Evolutionary conservation across 2,113 vertebrate genomes (phyloP).

Genomic region (Tupaia tana): DNA sequence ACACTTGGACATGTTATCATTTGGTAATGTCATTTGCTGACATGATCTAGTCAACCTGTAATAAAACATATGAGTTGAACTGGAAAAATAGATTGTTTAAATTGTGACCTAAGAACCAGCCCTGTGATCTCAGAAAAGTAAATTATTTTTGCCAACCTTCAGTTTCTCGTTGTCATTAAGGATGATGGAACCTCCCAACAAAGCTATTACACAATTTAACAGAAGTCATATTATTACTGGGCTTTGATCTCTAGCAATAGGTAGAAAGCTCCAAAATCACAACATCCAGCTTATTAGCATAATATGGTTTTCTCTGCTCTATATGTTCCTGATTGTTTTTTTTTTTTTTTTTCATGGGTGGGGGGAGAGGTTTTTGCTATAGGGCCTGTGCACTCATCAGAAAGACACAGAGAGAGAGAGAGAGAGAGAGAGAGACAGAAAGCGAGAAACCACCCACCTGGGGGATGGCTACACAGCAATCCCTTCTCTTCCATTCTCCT

Average conservation of each 20-base stretch:
- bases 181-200: not conserved
- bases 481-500: too few species aligned
- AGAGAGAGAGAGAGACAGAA: too few species aligned
- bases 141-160: not conserved
- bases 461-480: too few species aligned
- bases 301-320: not conserved
- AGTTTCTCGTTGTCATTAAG: conserved; percentile 1
- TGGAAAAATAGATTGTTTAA: not conserved
- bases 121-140: not conserved
- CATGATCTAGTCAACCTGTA: not conserved
- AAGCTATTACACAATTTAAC: not conserved
- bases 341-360: too few species aligned
- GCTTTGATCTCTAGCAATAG: not conserved
- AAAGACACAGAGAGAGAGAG: too few species aligned
- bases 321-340: not conserved
- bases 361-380: too few species aligned
- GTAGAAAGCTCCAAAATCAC: not conserved
- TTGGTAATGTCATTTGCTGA: not conserved
- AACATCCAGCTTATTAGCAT: not conserved
- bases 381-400: too few species aligned
- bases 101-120: not conserved
- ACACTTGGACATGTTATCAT: not conserved
- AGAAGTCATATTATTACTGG: not conserved
- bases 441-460: too few species aligned
- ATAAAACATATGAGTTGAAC: not conserved